Evolutionary conservation across 37 sponge, comb jelly and placozoan species (phyloP).

Genomic region (Cladorhizidae sp.): DNA sequence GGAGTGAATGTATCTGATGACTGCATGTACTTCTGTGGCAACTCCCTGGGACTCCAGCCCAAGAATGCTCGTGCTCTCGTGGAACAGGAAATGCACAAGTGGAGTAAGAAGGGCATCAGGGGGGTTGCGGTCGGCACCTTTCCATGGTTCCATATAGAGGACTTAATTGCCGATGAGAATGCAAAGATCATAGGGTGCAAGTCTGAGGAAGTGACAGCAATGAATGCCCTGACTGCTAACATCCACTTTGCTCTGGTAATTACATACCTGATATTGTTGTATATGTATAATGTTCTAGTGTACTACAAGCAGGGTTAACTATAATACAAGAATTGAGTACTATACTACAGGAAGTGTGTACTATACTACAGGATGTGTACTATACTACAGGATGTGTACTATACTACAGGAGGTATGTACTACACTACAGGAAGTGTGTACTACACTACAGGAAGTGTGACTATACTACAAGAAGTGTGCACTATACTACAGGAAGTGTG

Average conservation of each 20-base stretch:
- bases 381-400: no score
- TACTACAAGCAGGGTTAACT: no score
- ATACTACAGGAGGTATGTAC: no score
- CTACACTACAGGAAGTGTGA: no score
- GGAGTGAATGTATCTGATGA: slow-evolving; percentile 53
- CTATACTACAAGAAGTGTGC: no score
- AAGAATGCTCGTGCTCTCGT: slow-evolving; percentile 44
- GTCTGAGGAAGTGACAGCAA: slow-evolving; percentile 70
- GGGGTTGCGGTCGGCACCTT: slow-evolving; percentile 34
- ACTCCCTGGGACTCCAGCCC: slow-evolving; percentile 93
- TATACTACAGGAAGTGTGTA: no score
- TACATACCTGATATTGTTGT: no score
- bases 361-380: no score
- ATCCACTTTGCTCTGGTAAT: slow-evolving; percentile 80
- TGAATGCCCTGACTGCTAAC: slow-evolving; percentile 92
- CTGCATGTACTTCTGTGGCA: slow-evolving; percentile 78
- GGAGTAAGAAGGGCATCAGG: slow-evolving; percentile 48
- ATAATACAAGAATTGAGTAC: no score
- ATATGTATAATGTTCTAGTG: no score
- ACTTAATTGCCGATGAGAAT: slow-evolving; percentile 36
- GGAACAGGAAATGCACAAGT: slow-evolving; percentile 67
- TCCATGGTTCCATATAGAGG: slow-evolving; percentile 74
- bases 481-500: no score
- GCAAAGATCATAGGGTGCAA: slow-evolving; percentile 77
- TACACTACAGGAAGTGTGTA: no score